phyloP scores from a whole-genome alignment of 2,888 invertebrate species.

The Aethes cnicana region DNA sequence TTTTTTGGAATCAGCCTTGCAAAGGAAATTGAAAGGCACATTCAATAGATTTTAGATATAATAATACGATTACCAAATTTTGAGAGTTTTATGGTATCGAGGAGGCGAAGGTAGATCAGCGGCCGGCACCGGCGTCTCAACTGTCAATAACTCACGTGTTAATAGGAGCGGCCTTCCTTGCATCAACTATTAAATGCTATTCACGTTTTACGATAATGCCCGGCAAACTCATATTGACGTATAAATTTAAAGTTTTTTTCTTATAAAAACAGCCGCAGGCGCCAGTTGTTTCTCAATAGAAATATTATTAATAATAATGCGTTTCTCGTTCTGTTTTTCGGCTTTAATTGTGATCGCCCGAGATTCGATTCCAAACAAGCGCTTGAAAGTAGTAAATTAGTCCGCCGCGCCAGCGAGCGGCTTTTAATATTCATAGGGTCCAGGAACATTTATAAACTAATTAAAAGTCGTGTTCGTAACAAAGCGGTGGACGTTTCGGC shows the following conservation, averaged over 20 bases:
- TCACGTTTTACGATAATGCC: slow-evolving; percentile 77
- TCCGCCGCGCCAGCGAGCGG: slow-evolving; percentile 67
- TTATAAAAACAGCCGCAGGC: slow-evolving; percentile 66
- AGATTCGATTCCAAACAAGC: slow-evolving; percentile 48
- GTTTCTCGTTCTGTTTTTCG: slow-evolving; percentile 70
- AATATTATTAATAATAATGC: slow-evolving; percentile 65
- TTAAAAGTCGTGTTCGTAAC: slow-evolving; percentile 73
- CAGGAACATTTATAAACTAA: slow-evolving; percentile 77
- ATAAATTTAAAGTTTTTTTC: slow-evolving; percentile 72
- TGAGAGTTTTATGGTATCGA: too few relatives aligned
- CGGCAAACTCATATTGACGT: slow-evolving; percentile 75
- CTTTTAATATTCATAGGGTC: slow-evolving; percentile 79
- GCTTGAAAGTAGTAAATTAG: slow-evolving; percentile 73
- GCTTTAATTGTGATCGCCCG: slow-evolving; percentile 65
- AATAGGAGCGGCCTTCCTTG: slow-evolving; percentile 76
- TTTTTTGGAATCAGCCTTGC: too few relatives aligned
- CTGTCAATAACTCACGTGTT: slow-evolving; percentile 74
- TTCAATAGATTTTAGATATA: too few relatives aligned
- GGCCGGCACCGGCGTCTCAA: slow-evolving; percentile 42
- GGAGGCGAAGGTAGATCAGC: too few relatives aligned
- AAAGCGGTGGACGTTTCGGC: slow-evolving; percentile 45
- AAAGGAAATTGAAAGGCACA: too few relatives aligned
- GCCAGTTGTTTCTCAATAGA: slow-evolving; percentile 69
- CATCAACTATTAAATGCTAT: slow-evolving; percentile 77
- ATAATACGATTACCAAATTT: too few relatives aligned